Percentiles rank a stretch among this genome's conserved stretches.
Conservation (phyloP, 2,797 vertebrate species). For the Sebastes minor region DNA sequence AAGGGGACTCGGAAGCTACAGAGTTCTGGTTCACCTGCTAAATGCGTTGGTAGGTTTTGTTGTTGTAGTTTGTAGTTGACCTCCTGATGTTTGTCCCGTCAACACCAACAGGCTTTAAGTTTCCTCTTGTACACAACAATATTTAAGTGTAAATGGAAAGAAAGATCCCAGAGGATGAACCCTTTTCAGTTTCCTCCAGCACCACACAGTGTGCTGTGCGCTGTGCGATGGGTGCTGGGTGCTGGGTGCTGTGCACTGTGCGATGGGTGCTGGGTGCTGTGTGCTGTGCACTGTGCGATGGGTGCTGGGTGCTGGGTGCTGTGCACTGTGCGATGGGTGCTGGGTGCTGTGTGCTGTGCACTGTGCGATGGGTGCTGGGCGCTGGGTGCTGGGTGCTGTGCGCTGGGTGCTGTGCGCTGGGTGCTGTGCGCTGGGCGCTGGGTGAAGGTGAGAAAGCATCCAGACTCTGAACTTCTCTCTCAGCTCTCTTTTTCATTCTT, state of each 20-base stretch:
- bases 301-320: no score
- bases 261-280: no score
- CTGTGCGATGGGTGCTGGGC: no score
- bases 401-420: rapidly evolving
- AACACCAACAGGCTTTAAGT: background rate
- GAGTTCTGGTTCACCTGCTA: background rate
- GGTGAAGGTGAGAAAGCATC: no score
- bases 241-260: no score
- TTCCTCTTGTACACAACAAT: background rate
- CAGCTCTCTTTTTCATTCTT: background rate
- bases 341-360: no score
- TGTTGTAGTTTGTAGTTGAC: background rate
- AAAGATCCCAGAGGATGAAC: background rate
- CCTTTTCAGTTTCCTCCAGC: background rate
- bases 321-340: no score
- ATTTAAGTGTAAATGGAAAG: background rate
- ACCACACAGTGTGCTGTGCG: no score
- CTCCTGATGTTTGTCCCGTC: background rate
- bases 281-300: rapidly evolving
- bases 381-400: no score
- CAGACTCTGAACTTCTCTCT: no score
- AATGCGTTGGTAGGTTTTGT: background rate
- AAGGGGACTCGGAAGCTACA: no score
- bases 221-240: no score
- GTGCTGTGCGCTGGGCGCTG: rapidly evolving